phyloP scores from a whole-genome alignment of 2,113 vertebrate species.

The Pluvianellus socialis region DNA sequence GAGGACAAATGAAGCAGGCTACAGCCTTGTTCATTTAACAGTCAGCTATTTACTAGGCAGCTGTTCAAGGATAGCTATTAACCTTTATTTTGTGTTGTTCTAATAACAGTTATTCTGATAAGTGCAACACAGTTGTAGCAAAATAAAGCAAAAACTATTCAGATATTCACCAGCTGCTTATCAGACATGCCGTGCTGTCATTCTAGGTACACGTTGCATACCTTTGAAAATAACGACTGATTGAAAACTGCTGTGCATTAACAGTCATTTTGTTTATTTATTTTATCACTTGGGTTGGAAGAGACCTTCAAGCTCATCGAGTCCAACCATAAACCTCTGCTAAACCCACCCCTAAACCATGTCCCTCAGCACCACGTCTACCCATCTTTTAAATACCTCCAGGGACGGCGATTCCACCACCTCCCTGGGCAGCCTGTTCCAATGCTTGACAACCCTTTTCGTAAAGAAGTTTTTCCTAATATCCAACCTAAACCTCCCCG shows the following conservation, averaged over 20 bases:
- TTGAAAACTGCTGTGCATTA: fast-evolving
- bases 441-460: no score
- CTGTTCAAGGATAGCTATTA: neutral
- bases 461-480: no score
- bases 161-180: fast-evolving
- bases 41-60: neutral
- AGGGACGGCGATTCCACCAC: no score
- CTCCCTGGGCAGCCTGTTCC: no score
- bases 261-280: neutral
- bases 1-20: neutral
- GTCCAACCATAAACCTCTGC: no score
- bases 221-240: neutral
- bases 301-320: no score
- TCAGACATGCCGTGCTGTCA: neutral
- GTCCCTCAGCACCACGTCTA: no score
- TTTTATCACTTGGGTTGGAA: no score
- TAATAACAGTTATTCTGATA: neutral
- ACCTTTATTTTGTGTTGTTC: neutral
- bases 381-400: no score
- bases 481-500: no score
- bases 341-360: no score
- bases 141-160: neutral
- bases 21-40: neutral
- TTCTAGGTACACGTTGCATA: neutral
- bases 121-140: neutral